Evolutionary conservation across 1,140 invertebrate genomes (phyloP).

Genomic region (Micrasema longulum): DNA sequence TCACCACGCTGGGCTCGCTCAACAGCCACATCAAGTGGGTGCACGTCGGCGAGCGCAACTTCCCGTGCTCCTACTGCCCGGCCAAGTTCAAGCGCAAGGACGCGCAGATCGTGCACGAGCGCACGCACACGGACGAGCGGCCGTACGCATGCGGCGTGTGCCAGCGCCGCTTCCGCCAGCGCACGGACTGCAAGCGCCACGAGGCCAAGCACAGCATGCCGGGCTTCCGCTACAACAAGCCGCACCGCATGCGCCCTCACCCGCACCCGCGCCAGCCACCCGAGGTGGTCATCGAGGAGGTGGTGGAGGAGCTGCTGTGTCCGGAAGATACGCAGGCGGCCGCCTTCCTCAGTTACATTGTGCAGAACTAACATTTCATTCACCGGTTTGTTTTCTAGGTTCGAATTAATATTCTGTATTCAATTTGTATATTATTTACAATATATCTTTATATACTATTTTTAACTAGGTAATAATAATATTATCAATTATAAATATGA

Average conservation of each 20-base stretch:
- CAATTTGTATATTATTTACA: background rate
- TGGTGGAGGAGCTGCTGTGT: background rate
- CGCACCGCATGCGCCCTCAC: constrained; percentile 8
- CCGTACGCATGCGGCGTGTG: constrained; percentile 29
- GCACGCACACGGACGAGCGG: constrained; percentile 37
- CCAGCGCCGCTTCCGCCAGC: constrained; percentile 37
- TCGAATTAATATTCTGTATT: background rate
- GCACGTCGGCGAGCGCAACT: constrained; percentile 33
- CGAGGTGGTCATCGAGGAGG: constrained; percentile 30
- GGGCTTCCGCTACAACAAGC: constrained; percentile 39
- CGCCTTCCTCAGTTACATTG: constrained; percentile 34
- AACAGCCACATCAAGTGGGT: constrained; percentile 44
- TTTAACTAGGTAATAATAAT: background rate
- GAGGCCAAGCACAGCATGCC: constrained; percentile 41
- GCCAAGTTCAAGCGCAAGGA: constrained; percentile 40
- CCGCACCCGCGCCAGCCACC: constrained; percentile 8
- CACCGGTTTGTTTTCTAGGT: background rate
- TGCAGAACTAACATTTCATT: constrained; percentile 22
- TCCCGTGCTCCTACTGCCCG: constrained; percentile 33
- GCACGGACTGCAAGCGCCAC: constrained; percentile 40
- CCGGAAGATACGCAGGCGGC: constrained; percentile 30
- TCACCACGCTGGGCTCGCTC: constrained; percentile 35
- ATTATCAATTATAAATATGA: no score
- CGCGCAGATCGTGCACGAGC: constrained; percentile 42
- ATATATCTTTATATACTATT: background rate